Conservation (phyloP, 1,140 invertebrate species). For the Drosophila jambulina region DNA sequence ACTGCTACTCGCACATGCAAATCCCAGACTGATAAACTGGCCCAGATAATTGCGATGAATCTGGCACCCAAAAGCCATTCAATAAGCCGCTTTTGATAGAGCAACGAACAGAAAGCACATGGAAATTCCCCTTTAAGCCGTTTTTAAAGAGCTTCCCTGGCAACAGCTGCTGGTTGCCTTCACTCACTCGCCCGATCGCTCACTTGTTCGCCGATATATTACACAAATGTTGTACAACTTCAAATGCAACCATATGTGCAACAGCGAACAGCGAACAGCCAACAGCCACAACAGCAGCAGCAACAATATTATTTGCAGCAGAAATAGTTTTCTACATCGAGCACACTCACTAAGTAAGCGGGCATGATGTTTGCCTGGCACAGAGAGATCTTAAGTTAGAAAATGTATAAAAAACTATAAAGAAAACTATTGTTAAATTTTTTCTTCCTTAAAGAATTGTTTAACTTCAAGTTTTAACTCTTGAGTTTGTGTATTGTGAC, state of each 20-base stretch:
- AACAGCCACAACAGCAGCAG: neutral
- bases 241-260: constrained; percentile 39
- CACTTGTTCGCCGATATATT: constrained; percentile 22
- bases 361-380: constrained; percentile 3
- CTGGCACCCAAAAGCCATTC: constrained; percentile 3
- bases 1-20: constrained; percentile 28
- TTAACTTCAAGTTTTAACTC: neutral
- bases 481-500: neutral
- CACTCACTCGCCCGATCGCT: constrained; percentile 11
- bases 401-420: neutral
- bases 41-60: constrained; percentile 40
- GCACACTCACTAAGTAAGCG: neutral
- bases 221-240: constrained; percentile 40
- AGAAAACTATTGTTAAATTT: neutral
- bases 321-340: constrained; percentile 15
- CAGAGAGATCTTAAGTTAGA: neutral
- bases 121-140: constrained; percentile 4
- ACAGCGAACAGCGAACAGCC: constrained; percentile 22
- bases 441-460: neutral
- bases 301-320: constrained; percentile 33
- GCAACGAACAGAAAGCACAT: constrained; percentile 3
- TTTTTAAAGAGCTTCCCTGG: constrained; percentile 18
- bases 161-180: constrained; percentile 24
- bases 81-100: constrained; percentile 1
- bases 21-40: constrained; percentile 43